Evolutionary conservation across 2,888 invertebrate species (phyloP), one percentile per base, ranked within the genome.

Genomic region (Aleiodes testaceus): DNA sequence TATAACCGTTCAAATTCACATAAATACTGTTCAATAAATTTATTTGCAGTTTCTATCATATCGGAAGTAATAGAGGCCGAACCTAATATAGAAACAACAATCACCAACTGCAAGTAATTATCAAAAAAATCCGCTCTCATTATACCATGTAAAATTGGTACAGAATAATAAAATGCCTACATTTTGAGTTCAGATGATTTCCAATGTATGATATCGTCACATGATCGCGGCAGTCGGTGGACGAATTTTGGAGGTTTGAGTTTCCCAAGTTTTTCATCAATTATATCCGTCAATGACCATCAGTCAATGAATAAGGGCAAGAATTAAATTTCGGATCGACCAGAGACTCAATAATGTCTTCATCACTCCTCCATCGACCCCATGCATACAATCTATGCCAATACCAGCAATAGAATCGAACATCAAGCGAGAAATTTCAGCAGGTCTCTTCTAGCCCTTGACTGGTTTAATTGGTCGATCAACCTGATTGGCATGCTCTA

Each of bases 111-210:
- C 6, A 65, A 50, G 64, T 72, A 75, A 36, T 72, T 44, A 49
- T 44, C 18, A 49, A 72, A 73, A 73, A 63, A 69, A 67, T 69
- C 65, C 45, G 44, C 47, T 52, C 72, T 59, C 68, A 73, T 72
- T 5, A 72, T 70, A 42, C 70, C 73, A 14, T 6, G 7, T 7
- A 74, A 55, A 49, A 72, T 55, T 36, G 68, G 70, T 36, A 70
- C 36, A 22, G 69, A 72, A 53, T 73, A 73, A 52, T 72, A 73
- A 63, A 70, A 73, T 12, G 72, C 69, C 73, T 72, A 74, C 67
- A 69, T 72, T 61, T 52, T 69, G 11, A 75, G 30, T 63, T 73
- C 72, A 7, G 74, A 75, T 26, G 74, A 72, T 18, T 75, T 72
- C 73, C 73, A 74, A 61, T 70, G 66, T 16, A 30, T 30, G 1